Conservation (phyloP, 2,113 vertebrate species). For the Psittacara wagleri region DNA sequence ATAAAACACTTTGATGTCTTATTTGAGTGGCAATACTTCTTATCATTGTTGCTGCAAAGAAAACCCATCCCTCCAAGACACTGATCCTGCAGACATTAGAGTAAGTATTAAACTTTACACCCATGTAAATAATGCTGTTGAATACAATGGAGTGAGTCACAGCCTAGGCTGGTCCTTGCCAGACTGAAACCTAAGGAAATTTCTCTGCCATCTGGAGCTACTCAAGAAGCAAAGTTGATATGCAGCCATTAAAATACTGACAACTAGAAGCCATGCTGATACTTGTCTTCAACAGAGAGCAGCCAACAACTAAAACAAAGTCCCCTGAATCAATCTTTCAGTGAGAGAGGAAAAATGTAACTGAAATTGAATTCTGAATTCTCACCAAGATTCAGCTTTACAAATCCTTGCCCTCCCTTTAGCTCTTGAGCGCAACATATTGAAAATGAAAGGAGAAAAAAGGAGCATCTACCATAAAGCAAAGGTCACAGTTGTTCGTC, state of each 20-base stretch:
- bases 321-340: not conserved
- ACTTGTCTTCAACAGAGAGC: not conserved
- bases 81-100: conserved; percentile 36
- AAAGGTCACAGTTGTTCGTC: not conserved
- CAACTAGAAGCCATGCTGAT: not conserved
- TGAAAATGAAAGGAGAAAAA: not conserved
- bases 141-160: conserved; percentile 48
- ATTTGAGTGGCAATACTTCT: conserved; percentile 3
- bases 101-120: not conserved
- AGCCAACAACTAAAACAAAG: not conserved
- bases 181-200: not conserved
- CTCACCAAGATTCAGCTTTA: not conserved
- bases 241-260: not conserved
- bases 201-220: not conserved
- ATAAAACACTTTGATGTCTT: not conserved
- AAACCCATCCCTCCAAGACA: conserved; percentile 30
- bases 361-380: not conserved
- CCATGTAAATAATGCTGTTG: not conserved
- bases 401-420: not conserved
- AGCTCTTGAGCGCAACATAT: not conserved
- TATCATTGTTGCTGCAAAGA: not conserved
- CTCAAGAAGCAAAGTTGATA: not conserved
- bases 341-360: not conserved
- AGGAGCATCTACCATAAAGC: not conserved
- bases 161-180: not conserved